phyloP scores from a whole-genome alignment of 2,113 vertebrate genomes.

The Aleadryas rufinucha region DNA sequence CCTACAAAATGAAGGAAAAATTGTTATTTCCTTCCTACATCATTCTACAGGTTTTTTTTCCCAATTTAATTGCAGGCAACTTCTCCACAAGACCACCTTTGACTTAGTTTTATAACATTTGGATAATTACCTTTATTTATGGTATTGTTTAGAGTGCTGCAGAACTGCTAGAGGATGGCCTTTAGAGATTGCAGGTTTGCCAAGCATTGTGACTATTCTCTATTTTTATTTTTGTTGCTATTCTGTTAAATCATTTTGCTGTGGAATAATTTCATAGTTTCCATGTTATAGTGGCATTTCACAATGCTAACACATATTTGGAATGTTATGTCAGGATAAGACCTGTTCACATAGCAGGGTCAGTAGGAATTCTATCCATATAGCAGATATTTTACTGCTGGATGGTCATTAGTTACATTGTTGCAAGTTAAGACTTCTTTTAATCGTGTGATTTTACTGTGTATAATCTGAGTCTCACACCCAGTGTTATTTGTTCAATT shows the following conservation, averaged over 20 bases:
- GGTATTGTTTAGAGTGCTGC: neutral
- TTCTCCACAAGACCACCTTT: neutral
- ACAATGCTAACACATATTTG: neutral
- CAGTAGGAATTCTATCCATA: neutral
- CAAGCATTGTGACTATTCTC: neutral
- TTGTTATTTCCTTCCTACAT: neutral
- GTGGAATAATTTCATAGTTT: neutral
- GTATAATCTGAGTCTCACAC: neutral
- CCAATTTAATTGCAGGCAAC: neutral
- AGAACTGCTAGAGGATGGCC: neutral
- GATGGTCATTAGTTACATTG: neutral
- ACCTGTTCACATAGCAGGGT: neutral
- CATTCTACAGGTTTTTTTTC: neutral
- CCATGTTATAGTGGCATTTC: neutral
- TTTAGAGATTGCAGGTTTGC: neutral
- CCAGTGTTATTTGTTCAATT: neutral
- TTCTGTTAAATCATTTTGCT: neutral
- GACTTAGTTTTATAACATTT: neutral
- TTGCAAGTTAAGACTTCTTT: neutral
- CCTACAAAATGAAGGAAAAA: neutral
- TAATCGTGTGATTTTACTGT: neutral
- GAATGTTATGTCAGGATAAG: neutral
- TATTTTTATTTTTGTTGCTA: neutral
- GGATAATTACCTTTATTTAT: conserved; percentile 31
- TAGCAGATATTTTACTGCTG: neutral